Evolutionary conservation across 2,797 vertebrate genomes (phyloP), one percentile per base, ranked within the genome.

Genomic region (Acipenser transmontanus): DNA sequence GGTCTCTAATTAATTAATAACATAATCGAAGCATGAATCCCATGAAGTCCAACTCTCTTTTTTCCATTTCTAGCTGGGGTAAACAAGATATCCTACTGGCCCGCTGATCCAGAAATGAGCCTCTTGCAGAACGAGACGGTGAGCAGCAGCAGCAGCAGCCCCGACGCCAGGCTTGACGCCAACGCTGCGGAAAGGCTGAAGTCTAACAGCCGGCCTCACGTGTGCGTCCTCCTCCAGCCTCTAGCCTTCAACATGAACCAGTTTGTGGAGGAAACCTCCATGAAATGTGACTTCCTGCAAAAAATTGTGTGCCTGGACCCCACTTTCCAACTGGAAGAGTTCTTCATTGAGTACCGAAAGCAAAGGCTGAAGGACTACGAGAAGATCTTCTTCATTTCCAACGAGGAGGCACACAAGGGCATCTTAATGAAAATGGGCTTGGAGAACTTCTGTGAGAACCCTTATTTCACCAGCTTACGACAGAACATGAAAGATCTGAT

Each of bases 41-140:
- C 67, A 6, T 34, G 34, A 34, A 34, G 34, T 34, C n/a, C 67
- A 7, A 1, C 20, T 49, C 13, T 60, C 11, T n/a, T 70, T 61
- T 54, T 6, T 56, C 74, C 10, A 6, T 56, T 62, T 73, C 13
- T 73, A 98, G 96, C 91, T 49, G 94, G 95, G 13, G 95, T 97
- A 75, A 94, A 88, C 81, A 88, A 90, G 83, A 94, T 98, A 83
- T 96, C 92, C 52, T 98, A 96, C 71, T 98, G 96, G 96, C 96
- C 95, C 0, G 91, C 91, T 49, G 95, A 98, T 79, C 93, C 96
- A 14, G 96, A 98, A 81, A 86, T 97, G 76, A 96, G 94, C 84
- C 85, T 98, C 80, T 65, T 87, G 60, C 83, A 86, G 72, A 74
- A 74, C 0, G 85, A 83, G 61, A 72, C 65, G 0, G 77, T 81